phyloP scores from a whole-genome alignment of 2,888 invertebrate species.

The Ophioninae sp. region DNA sequence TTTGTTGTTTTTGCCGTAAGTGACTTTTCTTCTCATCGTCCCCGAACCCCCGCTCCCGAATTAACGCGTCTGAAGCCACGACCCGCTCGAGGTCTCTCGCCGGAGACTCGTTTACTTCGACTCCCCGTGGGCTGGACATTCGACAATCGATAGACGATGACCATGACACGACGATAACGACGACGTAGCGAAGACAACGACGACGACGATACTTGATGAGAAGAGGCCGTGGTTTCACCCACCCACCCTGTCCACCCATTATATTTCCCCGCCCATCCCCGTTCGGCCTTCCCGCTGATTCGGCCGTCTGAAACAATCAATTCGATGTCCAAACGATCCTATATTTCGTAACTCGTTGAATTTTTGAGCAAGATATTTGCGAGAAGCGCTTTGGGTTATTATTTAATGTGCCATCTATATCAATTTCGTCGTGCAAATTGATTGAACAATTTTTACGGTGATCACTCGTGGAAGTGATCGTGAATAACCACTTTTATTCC shows the following conservation, averaged over 20 bases:
- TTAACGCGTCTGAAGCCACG: conserved; percentile 38
- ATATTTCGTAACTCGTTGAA: background rate
- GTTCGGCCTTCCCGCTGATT: conserved; percentile 79
- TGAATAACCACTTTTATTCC: background rate
- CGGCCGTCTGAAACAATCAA: conserved; percentile 77
- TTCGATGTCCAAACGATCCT: conserved; percentile 6
- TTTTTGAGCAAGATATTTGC: background rate
- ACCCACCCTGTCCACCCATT: conserved; percentile 81
- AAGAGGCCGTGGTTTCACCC: conserved; percentile 82
- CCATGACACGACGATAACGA: conserved; percentile 68
- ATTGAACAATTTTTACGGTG: too few relatives aligned
- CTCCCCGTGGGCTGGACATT: conserved; percentile 65
- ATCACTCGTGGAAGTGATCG: too few relatives aligned
- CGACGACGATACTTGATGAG: conserved; percentile 79
- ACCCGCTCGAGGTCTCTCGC: conserved; percentile 48
- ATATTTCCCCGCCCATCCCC: conserved; percentile 80
- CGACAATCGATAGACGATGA: conserved; percentile 64
- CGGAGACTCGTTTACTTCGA: conserved; percentile 55
- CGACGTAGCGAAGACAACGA: conserved; percentile 75
- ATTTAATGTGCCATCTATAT: background rate
- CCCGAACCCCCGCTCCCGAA: conserved; percentile 48
- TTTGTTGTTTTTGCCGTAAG: conserved; percentile 38
- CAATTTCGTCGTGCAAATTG: too few relatives aligned
- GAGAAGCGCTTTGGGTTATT: background rate
- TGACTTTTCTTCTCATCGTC: conserved; percentile 57